These are phyloP conservation scores for Onychomys leucogaster DNA, from an alignment of 2,797 vertebrate species.

Conservation along the genomic window DNA sequence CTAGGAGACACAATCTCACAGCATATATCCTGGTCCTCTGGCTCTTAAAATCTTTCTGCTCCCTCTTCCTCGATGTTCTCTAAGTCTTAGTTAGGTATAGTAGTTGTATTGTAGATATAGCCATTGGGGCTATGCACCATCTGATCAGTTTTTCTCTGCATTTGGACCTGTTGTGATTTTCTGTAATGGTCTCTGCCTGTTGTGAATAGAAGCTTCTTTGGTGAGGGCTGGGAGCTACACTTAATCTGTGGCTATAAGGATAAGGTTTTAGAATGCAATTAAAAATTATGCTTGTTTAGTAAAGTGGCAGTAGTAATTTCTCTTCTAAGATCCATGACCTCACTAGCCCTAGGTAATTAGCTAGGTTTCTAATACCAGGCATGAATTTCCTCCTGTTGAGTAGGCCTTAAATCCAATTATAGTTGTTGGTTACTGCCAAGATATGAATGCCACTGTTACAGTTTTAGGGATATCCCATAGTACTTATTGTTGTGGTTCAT, in stretches of 20 bases:
- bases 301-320: not conserved
- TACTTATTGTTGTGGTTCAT: not conserved
- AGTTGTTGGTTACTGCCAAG: not conserved
- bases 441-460: not conserved
- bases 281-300: not conserved
- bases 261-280: not conserved
- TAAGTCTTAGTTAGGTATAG: not conserved
- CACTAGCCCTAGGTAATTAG: too few species aligned
- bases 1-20: not conserved
- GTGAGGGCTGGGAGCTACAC: not conserved
- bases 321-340: not conserved
- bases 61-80: not conserved
- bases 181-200: not conserved
- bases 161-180: not conserved
- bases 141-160: not conserved
- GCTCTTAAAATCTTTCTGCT: not conserved
- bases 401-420: not conserved
- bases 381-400: not conserved
- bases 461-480: not conserved
- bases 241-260: not conserved
- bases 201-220: not conserved
- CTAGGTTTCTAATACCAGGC: not conserved
- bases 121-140: not conserved
- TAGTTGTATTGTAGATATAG: not conserved
- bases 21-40: not conserved